These are phyloP conservation scores for Hippocampus kuda DNA, from an alignment of 2,797 vertebrate species.

Conservation along the genomic window DNA sequence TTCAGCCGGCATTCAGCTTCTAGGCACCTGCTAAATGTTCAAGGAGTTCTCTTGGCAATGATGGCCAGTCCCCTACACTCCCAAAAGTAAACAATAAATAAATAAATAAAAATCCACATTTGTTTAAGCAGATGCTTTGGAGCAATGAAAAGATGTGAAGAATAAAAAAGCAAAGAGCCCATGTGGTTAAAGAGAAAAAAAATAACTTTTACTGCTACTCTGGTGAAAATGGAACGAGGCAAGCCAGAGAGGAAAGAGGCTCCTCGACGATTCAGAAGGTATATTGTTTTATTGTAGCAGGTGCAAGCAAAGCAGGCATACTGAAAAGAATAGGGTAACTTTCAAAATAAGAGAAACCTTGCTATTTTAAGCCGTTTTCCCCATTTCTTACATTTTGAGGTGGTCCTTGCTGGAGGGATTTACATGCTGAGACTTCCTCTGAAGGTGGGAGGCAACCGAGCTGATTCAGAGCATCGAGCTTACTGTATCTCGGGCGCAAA, in stretches of 20 bases:
- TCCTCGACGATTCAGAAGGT: conserved; percentile 16
- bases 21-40: conserved; percentile 36
- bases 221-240: conserved; percentile 25
- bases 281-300: conserved; percentile 26
- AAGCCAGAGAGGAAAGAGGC: conserved; percentile 8
- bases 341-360: neutral
- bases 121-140: conserved; percentile 25
- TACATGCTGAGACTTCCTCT: neutral
- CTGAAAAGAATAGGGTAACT: neutral
- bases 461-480: conserved; percentile 50
- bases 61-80: conserved; percentile 20
- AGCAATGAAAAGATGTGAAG: conserved; percentile 11
- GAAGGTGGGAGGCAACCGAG: conserved; percentile 37
- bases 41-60: conserved; percentile 27
- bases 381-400: conserved; percentile 24
- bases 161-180: conserved; percentile 12
- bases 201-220: neutral
- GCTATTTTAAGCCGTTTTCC: conserved; percentile 17
- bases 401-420: conserved; percentile 33
- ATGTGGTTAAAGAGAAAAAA: conserved; percentile 20
- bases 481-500: conserved; percentile 44
- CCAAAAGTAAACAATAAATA: conserved; percentile 10
- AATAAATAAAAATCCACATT: conserved; percentile 20
- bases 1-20: conserved; percentile 39
- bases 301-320: conserved; percentile 8